A percentile compares a stretch with the other conserved stretches of the same genome.
Evolutionary conservation across 2,113 vertebrate genomes (phyloP).

Genomic region (Phyllopteryx taeniolatus): DNA sequence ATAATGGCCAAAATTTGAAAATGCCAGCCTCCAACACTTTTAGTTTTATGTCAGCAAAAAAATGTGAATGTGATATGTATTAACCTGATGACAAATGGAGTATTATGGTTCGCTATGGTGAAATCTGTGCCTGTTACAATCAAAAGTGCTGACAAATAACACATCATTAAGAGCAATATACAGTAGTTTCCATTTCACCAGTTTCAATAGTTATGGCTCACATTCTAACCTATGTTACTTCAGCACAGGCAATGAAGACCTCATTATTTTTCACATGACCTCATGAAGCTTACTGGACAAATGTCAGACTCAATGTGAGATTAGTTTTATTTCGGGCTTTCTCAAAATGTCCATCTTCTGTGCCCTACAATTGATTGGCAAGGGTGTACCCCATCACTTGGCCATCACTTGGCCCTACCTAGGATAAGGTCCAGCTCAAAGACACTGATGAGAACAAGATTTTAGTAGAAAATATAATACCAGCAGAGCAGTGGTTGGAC

Average conservation of each 20-base stretch:
- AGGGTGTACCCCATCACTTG: no score
- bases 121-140: background rate
- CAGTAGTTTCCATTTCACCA: background rate
- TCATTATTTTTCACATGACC: background rate
- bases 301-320: no score
- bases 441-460: background rate
- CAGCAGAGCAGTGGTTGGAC: constrained; percentile 47
- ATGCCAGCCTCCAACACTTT: background rate
- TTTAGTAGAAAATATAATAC: constrained; percentile 13
- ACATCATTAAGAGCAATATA: background rate
- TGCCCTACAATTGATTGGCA: no score
- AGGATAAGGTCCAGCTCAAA: background rate
- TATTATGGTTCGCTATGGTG: background rate
- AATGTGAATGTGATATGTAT: background rate
- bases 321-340: no score
- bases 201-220: no score
- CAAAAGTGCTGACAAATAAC: background rate
- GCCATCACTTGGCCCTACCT: background rate
- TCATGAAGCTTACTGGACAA: no score
- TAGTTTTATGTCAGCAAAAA: background rate
- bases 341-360: no score
- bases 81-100: background rate
- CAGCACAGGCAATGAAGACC: background rate
- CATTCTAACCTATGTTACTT: background rate
- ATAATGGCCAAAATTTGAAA: background rate